phyloP scores from a whole-genome alignment of 30 jellyfish, hydroid and myxozoan genomes.

The Pseudorhiza aurosa region DNA sequence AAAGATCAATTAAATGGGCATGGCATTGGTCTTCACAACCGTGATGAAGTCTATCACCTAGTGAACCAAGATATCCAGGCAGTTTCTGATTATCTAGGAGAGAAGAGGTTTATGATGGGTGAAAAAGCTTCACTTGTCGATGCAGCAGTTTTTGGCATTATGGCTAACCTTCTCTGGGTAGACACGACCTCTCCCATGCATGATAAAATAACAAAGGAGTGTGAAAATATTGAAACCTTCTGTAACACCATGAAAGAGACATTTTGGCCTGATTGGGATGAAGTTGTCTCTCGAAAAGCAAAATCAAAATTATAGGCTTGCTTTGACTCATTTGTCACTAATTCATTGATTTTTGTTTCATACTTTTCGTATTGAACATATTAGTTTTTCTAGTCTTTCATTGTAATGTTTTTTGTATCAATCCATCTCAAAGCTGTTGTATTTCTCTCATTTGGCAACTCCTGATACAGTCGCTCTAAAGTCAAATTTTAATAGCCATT shows the following conservation, averaged over 20 bases:
- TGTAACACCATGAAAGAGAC: conserved; percentile 39
- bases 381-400: no score
- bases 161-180: conserved; percentile 26
- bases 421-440: no score
- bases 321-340: no score
- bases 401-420: no score
- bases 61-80: conserved; percentile 47
- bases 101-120: conserved; percentile 43
- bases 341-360: no score
- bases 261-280: conserved; percentile 61
- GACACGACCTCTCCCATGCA: conserved; percentile 15
- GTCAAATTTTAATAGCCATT: no score
- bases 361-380: no score
- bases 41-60: conserved; percentile 29
- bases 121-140: conserved; percentile 11
- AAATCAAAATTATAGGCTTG: background rate
- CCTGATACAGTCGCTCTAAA: no score
- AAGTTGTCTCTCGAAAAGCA: background rate
- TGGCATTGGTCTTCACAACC: conserved; percentile 41
- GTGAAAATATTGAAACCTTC: conserved; percentile 16
- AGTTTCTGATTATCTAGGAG: conserved; percentile 37
- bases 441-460: no score
- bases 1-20: conserved; percentile 10
- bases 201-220: background rate
- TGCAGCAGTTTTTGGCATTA: conserved; percentile 42